Conservation (phyloP, 2,888 invertebrate genomes). For the Drosophila fulvimacula region DNA sequence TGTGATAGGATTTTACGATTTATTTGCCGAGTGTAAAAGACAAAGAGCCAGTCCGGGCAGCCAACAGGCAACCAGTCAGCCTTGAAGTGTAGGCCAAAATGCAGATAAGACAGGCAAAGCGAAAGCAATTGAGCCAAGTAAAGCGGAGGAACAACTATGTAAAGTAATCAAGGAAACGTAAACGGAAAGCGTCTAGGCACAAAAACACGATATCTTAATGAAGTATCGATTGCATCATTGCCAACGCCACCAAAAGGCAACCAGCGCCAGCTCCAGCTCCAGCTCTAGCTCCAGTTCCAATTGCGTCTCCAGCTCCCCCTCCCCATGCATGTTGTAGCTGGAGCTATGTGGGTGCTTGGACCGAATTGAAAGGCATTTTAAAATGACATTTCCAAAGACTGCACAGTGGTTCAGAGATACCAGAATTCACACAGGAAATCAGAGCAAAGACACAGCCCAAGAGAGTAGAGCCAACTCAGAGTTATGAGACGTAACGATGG, state of each 20-base stretch:
- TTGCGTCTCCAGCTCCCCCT: neutral
- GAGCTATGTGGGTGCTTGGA: slow-evolving; percentile 26
- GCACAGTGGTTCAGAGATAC: slow-evolving; percentile 43
- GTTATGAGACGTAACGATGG: neutral
- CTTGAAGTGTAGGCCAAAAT: slow-evolving; percentile 59
- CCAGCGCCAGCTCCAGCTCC: slow-evolving; percentile 7
- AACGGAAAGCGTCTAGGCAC: slow-evolving; percentile 81
- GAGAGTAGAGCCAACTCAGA: neutral
- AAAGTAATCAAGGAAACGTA: slow-evolving; percentile 83
- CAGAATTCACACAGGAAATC: slow-evolving; percentile 9
- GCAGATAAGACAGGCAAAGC: slow-evolving; percentile 60
- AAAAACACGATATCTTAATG: slow-evolving; percentile 81
- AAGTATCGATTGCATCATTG: slow-evolving; percentile 74
- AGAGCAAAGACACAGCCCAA: slow-evolving; percentile 1
- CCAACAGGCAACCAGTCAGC: slow-evolving; percentile 32
- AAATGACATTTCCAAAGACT: slow-evolving; percentile 69
- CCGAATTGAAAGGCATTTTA: slow-evolving; percentile 62
- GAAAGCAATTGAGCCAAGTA: slow-evolving; percentile 46
- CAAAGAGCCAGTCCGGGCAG: slow-evolving; percentile 59
- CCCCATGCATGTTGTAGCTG: slow-evolving; percentile 1
- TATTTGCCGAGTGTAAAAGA: slow-evolving; percentile 76
- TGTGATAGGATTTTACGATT: slow-evolving; percentile 76
- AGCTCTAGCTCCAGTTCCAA: slow-evolving; percentile 4
- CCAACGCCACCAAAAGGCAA: slow-evolving; percentile 56
- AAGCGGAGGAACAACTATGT: slow-evolving; percentile 67